Conservation (phyloP, 2,797 vertebrate genomes). For the Leuciscus waleckii region DNA sequence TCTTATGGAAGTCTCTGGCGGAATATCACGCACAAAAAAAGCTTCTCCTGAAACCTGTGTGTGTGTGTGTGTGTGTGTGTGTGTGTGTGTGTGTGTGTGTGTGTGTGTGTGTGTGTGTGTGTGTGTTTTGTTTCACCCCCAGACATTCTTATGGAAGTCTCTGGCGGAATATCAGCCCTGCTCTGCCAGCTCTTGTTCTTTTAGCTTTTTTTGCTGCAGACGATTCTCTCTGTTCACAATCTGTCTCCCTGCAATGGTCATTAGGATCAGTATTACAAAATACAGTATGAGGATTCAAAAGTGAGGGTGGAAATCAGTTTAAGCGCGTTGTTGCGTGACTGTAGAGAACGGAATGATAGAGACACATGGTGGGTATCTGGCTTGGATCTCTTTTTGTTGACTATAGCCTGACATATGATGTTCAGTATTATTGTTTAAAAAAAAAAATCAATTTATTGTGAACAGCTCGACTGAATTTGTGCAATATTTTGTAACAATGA, state of each 20-base stretch:
- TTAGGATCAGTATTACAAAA: slow-evolving; percentile 55
- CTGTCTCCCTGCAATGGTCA: slow-evolving; percentile 43
- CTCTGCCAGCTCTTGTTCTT: slow-evolving; percentile 44
- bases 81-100: slow-evolving; percentile 5
- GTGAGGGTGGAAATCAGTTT: slow-evolving; percentile 14
- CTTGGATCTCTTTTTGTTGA: slow-evolving; percentile 10
- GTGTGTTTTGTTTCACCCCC: slow-evolving; percentile 46
- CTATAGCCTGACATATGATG: neutral
- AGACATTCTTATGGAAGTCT: slow-evolving; percentile 40
- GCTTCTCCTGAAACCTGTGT: neutral
- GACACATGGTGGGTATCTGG: slow-evolving; percentile 31
- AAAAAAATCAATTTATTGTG: slow-evolving; percentile 6
- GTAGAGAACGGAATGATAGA: slow-evolving; percentile 28
- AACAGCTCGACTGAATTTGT: slow-evolving; percentile 9
- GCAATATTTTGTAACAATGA: neutral
- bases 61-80: slow-evolving; percentile 9
- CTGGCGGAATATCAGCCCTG: slow-evolving; percentile 39
- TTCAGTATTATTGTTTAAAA: slow-evolving; percentile 1
- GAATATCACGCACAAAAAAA: too few relatives aligned
- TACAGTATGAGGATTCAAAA: slow-evolving; percentile 34
- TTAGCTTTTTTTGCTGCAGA: slow-evolving; percentile 26
- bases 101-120: slow-evolving; percentile 12
- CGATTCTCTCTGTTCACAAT: slow-evolving; percentile 20
- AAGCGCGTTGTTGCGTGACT: slow-evolving; percentile 4
- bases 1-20: too few relatives aligned